A percentile compares a stretch with the other conserved stretches of the same genome.
These are phyloP conservation scores for Anarhynchus alexandrinus DNA, from an alignment of 2,113 vertebrate species.

Conservation along the genomic window DNA sequence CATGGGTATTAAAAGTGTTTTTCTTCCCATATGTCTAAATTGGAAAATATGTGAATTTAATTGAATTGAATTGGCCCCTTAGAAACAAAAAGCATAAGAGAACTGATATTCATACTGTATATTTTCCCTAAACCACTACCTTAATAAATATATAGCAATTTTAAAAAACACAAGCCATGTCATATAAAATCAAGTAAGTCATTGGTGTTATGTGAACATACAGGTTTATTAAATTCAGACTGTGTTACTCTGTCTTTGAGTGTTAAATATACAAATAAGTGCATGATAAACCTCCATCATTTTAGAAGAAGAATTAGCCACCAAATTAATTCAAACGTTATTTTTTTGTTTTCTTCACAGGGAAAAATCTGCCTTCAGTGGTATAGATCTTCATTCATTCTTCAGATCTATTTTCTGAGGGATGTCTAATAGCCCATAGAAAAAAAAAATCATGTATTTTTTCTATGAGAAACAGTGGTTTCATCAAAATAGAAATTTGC, in stretches of 20 bases:
- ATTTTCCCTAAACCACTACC: not conserved
- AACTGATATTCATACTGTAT: not conserved
- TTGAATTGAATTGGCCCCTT: not conserved
- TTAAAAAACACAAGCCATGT: not conserved
- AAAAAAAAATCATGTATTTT: not conserved
- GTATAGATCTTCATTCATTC: not conserved
- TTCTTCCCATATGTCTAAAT: not conserved
- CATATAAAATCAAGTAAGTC: not conserved
- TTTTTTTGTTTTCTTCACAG: not conserved
- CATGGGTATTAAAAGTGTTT: not conserved
- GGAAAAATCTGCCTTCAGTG: not conserved
- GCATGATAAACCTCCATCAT: not conserved
- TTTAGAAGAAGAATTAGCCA: not conserved
- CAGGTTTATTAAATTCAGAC: not conserved
- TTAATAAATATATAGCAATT: not conserved
- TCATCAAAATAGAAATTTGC: slow-evolving; percentile 3
- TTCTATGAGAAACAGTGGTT: not conserved
- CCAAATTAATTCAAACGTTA: not conserved
- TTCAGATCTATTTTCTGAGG: not conserved
- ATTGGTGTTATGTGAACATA: not conserved
- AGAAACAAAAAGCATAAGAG: not conserved
- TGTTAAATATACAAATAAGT: not conserved
- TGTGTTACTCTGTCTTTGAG: not conserved
- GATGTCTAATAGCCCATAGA: not conserved
- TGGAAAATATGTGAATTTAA: not conserved